These are phyloP conservation scores for Falco columbarius DNA, from an alignment of 2,797 vertebrate species.

Conservation along the genomic window DNA sequence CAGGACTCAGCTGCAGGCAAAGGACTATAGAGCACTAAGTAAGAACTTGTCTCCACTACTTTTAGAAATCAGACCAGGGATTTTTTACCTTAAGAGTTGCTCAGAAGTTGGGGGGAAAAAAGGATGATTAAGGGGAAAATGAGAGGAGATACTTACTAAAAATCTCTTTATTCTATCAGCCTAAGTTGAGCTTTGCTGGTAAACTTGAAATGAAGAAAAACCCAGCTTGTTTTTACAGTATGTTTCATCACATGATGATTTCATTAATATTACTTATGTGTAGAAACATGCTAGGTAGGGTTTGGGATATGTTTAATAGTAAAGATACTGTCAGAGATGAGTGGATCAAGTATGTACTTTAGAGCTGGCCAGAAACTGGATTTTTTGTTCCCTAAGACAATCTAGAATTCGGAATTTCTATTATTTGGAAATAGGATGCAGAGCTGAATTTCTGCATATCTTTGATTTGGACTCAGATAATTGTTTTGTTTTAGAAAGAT, in stretches of 20 bases:
- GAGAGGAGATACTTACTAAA: background rate
- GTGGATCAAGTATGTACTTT: background rate
- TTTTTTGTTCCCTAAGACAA: background rate
- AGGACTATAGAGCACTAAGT: background rate
- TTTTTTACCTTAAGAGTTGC: background rate
- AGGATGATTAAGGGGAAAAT: background rate
- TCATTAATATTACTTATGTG: background rate
- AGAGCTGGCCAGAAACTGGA: background rate
- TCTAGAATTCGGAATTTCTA: background rate
- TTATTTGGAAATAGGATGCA: background rate
- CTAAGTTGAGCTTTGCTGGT: background rate
- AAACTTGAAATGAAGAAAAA: background rate
- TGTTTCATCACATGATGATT: background rate
- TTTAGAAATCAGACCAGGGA: background rate
- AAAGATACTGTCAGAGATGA: background rate
- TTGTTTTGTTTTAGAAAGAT: background rate
- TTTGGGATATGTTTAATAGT: background rate
- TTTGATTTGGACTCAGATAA: background rate
- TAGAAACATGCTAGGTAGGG: background rate
- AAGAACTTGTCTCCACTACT: background rate
- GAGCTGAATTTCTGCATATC: background rate
- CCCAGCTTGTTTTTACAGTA: background rate
- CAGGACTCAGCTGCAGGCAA: background rate
- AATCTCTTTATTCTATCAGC: background rate
- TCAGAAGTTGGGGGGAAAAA: background rate